Evolutionary conservation across 2,888 invertebrate genomes (phyloP).

Genomic region (Stenodema calcarata): DNA sequence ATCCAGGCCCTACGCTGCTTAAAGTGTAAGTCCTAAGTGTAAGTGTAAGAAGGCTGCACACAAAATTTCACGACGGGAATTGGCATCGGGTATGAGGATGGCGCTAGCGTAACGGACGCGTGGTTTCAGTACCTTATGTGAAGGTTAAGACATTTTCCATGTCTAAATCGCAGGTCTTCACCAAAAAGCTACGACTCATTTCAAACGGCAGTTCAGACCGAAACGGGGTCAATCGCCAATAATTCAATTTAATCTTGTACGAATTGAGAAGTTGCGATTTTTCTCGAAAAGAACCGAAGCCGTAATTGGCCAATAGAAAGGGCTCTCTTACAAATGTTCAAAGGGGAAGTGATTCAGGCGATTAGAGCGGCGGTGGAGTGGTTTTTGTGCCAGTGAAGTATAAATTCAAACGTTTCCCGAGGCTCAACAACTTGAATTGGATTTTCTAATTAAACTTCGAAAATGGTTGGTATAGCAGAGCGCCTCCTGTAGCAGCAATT

Average conservation of each 20-base stretch:
- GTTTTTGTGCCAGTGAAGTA: neutral
- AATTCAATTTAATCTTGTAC: neutral
- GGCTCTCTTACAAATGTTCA: neutral
- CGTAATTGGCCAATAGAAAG: neutral
- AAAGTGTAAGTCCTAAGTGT: too few species aligned
- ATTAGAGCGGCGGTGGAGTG: neutral
- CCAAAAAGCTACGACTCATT: too few species aligned
- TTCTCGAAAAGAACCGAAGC: neutral
- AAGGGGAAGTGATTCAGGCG: neutral
- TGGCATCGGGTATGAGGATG: too few species aligned
- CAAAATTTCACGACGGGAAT: too few species aligned
- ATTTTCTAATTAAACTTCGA: neutral
- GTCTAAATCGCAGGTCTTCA: too few species aligned
- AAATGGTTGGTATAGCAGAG: too few species aligned
- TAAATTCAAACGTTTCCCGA: neutral
- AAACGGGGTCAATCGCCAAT: neutral
- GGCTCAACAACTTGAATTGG: neutral
- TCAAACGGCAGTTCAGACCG: neutral
- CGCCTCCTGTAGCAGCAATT: too few species aligned
- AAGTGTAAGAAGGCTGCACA: too few species aligned
- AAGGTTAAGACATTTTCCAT: too few species aligned
- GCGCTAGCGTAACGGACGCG: too few species aligned
- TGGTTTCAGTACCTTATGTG: too few species aligned
- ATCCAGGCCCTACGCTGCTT: too few species aligned
- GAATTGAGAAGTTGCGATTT: neutral